Conservation (phyloP, 2,888 invertebrate genomes). For the Folsomia candida region DNA sequence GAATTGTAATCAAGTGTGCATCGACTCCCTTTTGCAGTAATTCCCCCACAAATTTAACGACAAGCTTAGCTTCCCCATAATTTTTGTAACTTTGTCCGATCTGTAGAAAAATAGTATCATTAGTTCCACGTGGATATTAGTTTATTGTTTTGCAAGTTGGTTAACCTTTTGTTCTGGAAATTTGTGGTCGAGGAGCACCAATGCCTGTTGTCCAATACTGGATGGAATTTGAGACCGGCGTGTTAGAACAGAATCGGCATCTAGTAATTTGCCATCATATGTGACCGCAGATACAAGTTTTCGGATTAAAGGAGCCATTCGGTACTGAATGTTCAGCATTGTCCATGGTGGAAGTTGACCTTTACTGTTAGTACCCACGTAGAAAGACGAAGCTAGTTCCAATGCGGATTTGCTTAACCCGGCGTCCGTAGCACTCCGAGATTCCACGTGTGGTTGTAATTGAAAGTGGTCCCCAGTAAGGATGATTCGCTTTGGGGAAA, state of each 20-base stretch:
- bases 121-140: background rate
- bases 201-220: background rate
- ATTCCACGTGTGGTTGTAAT: background rate
- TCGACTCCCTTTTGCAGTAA: background rate
- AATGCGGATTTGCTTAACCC: constrained; percentile 5
- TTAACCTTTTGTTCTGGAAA: background rate
- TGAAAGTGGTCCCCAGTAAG: constrained; percentile 2
- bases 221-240: background rate
- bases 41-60: background rate
- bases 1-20: background rate
- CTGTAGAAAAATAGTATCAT: background rate
- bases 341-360: background rate
- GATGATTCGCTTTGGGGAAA: background rate
- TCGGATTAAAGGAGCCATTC: constrained; percentile 1
- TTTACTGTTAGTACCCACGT: background rate
- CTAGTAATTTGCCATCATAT: background rate
- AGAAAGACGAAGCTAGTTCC: background rate
- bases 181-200: background rate
- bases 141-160: background rate
- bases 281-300: constrained; percentile 1
- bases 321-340: background rate
- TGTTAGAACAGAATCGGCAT: background rate
- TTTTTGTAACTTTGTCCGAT: background rate
- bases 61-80: background rate
- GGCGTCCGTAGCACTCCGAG: background rate